These are phyloP conservation scores for Ctenodactylus gundi DNA, from an alignment of 2,113 vertebrate genomes.

Conservation along the genomic window DNA sequence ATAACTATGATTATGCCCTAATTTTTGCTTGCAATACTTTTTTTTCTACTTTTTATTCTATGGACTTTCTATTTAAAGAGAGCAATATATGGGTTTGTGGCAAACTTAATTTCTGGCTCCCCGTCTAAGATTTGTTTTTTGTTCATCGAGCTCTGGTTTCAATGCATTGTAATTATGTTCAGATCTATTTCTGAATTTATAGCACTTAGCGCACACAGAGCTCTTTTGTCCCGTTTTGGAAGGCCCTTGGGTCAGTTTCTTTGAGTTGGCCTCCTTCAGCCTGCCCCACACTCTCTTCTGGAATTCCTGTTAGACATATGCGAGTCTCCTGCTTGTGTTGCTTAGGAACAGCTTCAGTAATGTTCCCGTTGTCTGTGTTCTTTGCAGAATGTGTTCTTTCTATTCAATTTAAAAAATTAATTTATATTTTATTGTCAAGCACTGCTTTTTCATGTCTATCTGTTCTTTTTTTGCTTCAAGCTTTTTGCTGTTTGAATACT, in stretches of 20 bases:
- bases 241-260: background rate
- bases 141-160: background rate
- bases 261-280: background rate
- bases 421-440: background rate
- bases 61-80: conserved; percentile 1
- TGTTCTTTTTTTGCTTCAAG: background rate
- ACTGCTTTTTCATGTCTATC: background rate
- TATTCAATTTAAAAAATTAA: background rate
- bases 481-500: background rate
- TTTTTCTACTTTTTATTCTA: background rate
- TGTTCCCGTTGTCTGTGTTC: background rate
- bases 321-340: background rate
- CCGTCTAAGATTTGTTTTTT: conserved; percentile 10
- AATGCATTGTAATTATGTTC: background rate
- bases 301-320: background rate
- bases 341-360: background rate
- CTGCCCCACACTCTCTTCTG: background rate
- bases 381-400: background rate
- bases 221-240: background rate
- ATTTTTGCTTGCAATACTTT: background rate
- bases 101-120: background rate
- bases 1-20: background rate
- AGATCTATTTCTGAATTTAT: conserved; percentile 14
- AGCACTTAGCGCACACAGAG: background rate
- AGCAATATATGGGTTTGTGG: background rate